phyloP scores from a whole-genome alignment of 2,797 vertebrate species.

The Scolopax bukidnonensis region DNA sequence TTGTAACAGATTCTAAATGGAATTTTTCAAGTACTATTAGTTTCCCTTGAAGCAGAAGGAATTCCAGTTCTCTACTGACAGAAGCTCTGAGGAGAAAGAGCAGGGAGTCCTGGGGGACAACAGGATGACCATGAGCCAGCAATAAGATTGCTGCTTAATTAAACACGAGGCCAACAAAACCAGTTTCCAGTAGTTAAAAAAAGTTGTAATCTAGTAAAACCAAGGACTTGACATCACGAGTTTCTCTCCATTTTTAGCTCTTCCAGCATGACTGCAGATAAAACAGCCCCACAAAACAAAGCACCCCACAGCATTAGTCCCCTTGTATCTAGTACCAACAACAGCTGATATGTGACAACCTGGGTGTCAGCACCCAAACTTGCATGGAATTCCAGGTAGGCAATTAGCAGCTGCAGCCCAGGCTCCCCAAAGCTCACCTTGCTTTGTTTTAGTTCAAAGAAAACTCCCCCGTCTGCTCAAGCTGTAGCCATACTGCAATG shows the following conservation, averaged over 20 bases:
- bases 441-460: not conserved
- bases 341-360: not conserved
- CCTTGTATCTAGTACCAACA: not conserved
- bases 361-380: not conserved
- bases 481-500: not conserved
- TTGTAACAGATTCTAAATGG: not conserved
- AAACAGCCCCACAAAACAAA: no score
- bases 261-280: not conserved
- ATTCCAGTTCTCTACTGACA: not conserved
- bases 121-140: no score
- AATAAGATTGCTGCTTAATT: not conserved
- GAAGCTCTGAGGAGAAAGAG: no score
- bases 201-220: not conserved
- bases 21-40: not conserved
- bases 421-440: not conserved
- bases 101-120: no score
- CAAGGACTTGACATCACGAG: not conserved
- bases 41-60: not conserved
- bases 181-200: not conserved
- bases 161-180: not conserved
- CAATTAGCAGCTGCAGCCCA: not conserved
- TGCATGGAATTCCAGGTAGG: not conserved
- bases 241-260: not conserved
- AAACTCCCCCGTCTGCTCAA: not conserved
- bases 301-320: not conserved